Base-by-base conservation (phyloP, 2,113 vertebrate species). In the Stomatorhinus ivindoensis region DNA sequence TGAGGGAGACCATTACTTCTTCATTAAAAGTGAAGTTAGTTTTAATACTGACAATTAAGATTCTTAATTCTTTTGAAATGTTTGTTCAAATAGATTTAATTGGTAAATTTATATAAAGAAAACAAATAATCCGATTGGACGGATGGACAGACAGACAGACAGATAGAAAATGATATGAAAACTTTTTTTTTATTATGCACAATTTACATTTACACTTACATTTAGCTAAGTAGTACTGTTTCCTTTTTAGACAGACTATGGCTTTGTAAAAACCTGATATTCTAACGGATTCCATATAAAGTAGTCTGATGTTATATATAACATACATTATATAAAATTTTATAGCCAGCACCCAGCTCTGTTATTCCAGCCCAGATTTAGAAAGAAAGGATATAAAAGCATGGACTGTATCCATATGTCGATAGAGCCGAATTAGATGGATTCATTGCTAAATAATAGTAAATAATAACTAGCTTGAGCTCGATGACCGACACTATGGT, bases 341-440 rank as follows among this genome's bases (percentile, higher is more conserved):
- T 7, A 65, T 35, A 42, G 84, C 58, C 46, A 86, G 51, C 84
- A 87, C 47, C 88, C 17, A 44, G 80, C 88, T 88, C 92, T 93
- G 91, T 92, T 42, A 84, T 90, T 89, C 69, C 82, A 82, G 61
- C n/a, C 15, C 89, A 82, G 58, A 76, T 91, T 44, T 89, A 58
- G 82, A 86, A 55, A 82, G 82, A 31, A 48, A 50, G 19, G 39
- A 48, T 39, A 69, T 86, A 24, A 58, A 46, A 76, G 31, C 46
- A 53, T 17, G 87, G 87, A 90, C 91, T 89, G 69, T 83, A 90
- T 87, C 90, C 91, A 90, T 73, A 90, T 91, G 90, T 90, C n/a
- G 80, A 83, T 24, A 88, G 53, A 50, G 76, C 82, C 15, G 87
- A 90, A 89, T 88, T 51, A 86, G 87, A 83, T 85, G 35, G 87